Base-by-base conservation (phyloP, 2,113 vertebrate genomes). In the Poecile atricapillus region DNA sequence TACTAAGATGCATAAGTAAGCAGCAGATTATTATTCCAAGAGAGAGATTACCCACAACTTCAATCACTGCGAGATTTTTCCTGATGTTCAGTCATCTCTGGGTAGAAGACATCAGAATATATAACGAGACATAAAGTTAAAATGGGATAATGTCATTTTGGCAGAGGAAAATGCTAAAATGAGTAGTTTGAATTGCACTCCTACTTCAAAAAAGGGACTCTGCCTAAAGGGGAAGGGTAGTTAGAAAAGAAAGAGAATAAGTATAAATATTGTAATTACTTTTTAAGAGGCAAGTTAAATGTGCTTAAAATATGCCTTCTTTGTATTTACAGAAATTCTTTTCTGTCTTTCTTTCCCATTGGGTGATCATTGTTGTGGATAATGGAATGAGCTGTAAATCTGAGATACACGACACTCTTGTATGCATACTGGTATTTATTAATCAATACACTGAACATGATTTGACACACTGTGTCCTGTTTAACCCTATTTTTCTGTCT, bases 371-470 rank as follows among this genome's bases (percentile, higher is more conserved):
- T 94, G 78, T 96, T 96, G 81, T 91, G 93, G 94, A 93, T 97
- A 92, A 77, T 94, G 95, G 93, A 96, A 92, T 93, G 80, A 89
- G 60, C 78, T 86, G 69, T 97, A 86, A 96, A 91, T 93, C 95
- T 94, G 93, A 94, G 94, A 90, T 93, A 86, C 92, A 96, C 94
- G 83, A 89, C 93, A 96, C 74, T 95, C 92, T 94, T 96, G 93
- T 97, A 93, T 97, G 96, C 94, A 93, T 97, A 92, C 97, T 97
- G 97, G 95, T 97, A 97, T 97, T 97, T 97, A 97, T 97, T 97
- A 95, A 96, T 96, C 95, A 94, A 93, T 97, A 95, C 95, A 95
- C 85, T 94, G 94, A 97, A 97, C 95, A 94, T 96, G 82, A 95
- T 96, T 95, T 97, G 97, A 97, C 95, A 97, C 97, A 94, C 90